phyloP scores from a whole-genome alignment of 1,140 invertebrate genomes.

The Ladona fulva region DNA sequence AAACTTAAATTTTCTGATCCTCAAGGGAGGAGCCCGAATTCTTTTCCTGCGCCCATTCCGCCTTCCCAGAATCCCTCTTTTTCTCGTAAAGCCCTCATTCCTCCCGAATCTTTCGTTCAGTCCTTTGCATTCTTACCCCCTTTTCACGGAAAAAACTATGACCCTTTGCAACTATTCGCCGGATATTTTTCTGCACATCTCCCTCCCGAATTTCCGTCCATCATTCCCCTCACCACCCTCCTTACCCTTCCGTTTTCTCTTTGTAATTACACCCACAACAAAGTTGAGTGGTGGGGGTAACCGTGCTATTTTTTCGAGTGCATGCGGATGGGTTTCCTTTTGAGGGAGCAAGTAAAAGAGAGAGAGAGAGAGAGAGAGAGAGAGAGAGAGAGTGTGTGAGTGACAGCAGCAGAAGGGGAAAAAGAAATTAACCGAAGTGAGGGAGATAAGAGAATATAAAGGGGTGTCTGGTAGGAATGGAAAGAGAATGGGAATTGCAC shows the following conservation, averaged over 20 bases:
- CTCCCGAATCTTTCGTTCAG: background rate
- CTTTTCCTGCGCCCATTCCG: background rate
- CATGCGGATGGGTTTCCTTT: background rate
- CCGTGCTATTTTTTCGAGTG: background rate
- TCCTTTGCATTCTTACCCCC: background rate
- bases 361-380: background rate
- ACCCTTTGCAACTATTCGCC: background rate
- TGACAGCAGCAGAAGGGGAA: background rate
- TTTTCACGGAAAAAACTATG: background rate
- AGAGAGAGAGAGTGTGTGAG: background rate
- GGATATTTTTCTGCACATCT: background rate
- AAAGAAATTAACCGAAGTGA: slow-evolving; percentile 7
- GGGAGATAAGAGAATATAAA: slow-evolving; percentile 4
- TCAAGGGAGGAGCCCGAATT: background rate
- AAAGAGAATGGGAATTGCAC: background rate
- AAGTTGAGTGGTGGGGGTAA: background rate
- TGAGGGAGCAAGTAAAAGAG: background rate
- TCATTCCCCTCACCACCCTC: background rate
- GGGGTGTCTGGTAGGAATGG: background rate
- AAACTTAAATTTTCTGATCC: slow-evolving; percentile 7
- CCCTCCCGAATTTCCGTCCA: background rate
- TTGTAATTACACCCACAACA: background rate
- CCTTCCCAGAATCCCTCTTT: background rate
- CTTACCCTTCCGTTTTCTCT: background rate
- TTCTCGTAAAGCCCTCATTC: background rate